Percentiles rank a stretch among this genome's conserved stretches.
These are phyloP conservation scores for Phrynocephalus vlangalii DNA, from an alignment of 2,797 vertebrate species.

Conservation along the genomic window DNA sequence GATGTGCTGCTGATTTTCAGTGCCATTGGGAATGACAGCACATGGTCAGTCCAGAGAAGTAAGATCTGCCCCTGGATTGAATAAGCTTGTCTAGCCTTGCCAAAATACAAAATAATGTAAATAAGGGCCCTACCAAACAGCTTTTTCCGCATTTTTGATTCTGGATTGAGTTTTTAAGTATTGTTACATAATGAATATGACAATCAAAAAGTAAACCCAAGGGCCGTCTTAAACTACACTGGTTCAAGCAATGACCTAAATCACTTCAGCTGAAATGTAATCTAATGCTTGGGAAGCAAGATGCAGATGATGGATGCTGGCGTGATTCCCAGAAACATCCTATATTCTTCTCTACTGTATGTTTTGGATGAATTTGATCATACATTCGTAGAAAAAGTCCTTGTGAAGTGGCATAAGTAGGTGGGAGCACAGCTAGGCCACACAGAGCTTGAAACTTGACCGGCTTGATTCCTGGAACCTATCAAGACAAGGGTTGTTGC, in stretches of 20 bases:
- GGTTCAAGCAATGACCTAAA: not conserved
- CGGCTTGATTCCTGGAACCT: not conserved
- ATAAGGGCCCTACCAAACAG: not conserved
- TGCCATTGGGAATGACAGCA: too few species aligned
- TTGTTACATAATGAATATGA: not conserved
- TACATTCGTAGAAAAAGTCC: not conserved
- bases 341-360: not conserved
- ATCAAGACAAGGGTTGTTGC: not conserved
- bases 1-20: too few species aligned
- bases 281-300: conserved; percentile 12
- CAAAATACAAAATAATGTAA: not conserved
- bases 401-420: not conserved
- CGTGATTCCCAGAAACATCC: conserved; percentile 11
- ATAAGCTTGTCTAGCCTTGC: too few species aligned
- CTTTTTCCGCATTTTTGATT: not conserved
- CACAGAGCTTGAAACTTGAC: not conserved
- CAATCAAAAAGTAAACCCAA: not conserved
- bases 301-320: not conserved
- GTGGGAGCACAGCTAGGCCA: not conserved
- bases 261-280: not conserved
- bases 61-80: too few species aligned
- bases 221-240: not conserved
- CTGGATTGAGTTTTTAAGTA: not conserved
- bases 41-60: too few species aligned
- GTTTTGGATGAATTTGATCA: not conserved